Conservation (phyloP, 2,797 vertebrate genomes). For the Meriones psammophilus region DNA sequence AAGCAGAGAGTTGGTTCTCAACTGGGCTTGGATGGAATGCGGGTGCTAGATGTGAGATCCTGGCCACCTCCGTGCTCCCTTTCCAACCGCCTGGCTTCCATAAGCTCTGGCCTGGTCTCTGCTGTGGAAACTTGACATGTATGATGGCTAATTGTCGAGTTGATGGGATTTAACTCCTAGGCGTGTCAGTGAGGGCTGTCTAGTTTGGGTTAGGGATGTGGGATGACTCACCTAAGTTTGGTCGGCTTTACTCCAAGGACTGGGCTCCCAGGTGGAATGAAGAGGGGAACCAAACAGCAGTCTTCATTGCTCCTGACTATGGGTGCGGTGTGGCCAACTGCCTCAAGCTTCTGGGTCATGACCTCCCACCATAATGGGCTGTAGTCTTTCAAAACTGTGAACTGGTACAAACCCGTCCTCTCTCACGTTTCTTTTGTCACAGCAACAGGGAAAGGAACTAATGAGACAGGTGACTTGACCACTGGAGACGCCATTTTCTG, state of each 20-base stretch:
- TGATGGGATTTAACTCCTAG: neutral
- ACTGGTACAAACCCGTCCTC: neutral
- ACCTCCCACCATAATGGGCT: neutral
- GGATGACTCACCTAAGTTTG: neutral
- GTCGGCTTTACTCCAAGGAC: neutral
- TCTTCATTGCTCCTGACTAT: neutral
- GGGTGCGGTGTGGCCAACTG: too few relatives aligned
- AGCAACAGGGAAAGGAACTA: neutral
- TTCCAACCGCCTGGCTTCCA: neutral
- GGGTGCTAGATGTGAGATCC: neutral
- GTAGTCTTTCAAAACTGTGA: too few relatives aligned
- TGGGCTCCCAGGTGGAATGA: neutral
- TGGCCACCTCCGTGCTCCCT: neutral
- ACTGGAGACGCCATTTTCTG: neutral
- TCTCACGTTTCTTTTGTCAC: neutral
- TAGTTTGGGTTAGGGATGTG: neutral
- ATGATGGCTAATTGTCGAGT: neutral
- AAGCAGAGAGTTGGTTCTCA: too few relatives aligned
- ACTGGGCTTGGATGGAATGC: accelerated
- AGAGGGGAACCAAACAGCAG: neutral
- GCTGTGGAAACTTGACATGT: neutral
- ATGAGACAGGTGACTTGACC: neutral
- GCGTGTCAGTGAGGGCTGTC: neutral
- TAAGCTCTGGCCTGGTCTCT: neutral
- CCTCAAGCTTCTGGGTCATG: too few relatives aligned